Base-by-base conservation (phyloP, 1,140 invertebrate genomes). In the Pseudomyrmex sp. region DNA sequence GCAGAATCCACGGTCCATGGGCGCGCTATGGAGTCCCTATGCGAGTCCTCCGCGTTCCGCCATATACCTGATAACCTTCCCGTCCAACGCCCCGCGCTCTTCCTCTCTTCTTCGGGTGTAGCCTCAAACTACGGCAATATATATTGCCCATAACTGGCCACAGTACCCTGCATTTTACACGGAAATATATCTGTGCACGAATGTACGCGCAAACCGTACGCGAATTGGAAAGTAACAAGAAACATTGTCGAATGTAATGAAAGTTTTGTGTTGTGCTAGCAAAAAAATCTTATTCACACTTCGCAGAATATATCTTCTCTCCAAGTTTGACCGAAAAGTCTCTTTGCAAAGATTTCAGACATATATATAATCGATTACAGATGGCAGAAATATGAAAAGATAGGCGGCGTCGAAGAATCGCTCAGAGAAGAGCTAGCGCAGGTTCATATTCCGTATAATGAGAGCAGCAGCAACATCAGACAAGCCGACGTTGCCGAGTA, bases 391-490 rank as follows among this genome's bases (percentile, higher is more conserved):
- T 48, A 70, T 56, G 52, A 73, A 87, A 74, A 74, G 65, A 73
- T 66, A 87, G 44, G 65, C 58, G 26, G 48, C 23, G 9, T 61
- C 46, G 63, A 59, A 73, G 75, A 56, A 46, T 44, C 61, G 26
- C 35, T n/a, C 12, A 73, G 76, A 88, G 83, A 85, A 88, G 88
- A 90, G 85, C 91, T 84, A 93, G 91, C 91, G 88, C 90, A 89
- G 89, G 91, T 91, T 93, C 91, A 92, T 93, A 93, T 92, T 92
- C 90, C 91, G 91, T 85, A 91, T 93, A 93, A 93, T 93, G 91
- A 93, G 87, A 84, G 87, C 86, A 88, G 77, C 83, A 84, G 52
- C 89, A 82, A 93, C 89, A 92, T 92, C 92, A 91, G 87, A 89
- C 89, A 89, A 83, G 89, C 89, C 88, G 89, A 91, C 85, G 90